Evolutionary conservation across 2,113 vertebrate genomes (phyloP).

Genomic region (Oreochromis aureus): DNA sequence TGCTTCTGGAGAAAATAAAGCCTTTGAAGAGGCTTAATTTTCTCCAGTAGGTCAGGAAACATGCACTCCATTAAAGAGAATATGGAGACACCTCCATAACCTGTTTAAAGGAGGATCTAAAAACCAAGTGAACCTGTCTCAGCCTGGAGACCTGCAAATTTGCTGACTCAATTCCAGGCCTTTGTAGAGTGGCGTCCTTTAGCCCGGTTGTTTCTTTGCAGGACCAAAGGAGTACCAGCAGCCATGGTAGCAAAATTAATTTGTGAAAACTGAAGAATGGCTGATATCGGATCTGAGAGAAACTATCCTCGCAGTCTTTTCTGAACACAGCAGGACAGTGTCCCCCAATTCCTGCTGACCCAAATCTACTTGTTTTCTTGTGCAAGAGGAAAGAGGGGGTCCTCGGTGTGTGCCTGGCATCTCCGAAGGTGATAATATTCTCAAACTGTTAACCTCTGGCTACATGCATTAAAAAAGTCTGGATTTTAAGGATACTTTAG

Average conservation of each 20-base stretch:
- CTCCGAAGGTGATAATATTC: background rate
- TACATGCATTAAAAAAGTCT: accelerated
- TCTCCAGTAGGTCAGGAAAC: background rate
- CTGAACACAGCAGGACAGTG: background rate
- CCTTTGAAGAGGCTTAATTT: background rate
- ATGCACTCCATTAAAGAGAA: background rate
- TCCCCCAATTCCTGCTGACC: background rate
- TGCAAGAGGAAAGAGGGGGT: background rate
- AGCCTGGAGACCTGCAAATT: background rate
- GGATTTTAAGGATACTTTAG: background rate
- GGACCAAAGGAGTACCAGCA: background rate
- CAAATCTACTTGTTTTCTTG: background rate
- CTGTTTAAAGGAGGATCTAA: background rate
- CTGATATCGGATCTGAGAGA: background rate
- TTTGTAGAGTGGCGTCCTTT: background rate
- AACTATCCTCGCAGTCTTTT: background rate
- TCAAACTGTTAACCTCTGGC: background rate
- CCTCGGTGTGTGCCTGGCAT: background rate
- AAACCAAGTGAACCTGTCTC: background rate
- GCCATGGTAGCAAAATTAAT: background rate
- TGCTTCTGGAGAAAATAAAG: background rate
- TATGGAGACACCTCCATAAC: background rate
- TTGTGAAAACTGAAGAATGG: background rate
- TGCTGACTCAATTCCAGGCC: background rate
- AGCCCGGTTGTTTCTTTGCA: background rate